Evolutionary conservation across 92 coral and sea anemone genomes (phyloP).

Genomic region (Parazoanthus darwini): DNA sequence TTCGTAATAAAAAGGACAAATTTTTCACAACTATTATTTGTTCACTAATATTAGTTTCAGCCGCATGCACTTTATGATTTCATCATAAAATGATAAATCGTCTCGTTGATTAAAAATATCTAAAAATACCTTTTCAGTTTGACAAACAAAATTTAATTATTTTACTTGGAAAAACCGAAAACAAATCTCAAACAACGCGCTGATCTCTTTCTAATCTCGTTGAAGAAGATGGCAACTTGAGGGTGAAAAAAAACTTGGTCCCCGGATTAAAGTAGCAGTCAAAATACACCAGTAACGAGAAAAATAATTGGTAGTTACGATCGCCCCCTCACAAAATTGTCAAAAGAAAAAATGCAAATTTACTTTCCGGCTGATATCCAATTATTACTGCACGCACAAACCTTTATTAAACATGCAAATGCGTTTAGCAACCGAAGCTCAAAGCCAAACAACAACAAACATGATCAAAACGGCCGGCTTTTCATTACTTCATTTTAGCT

Average conservation of each 20-base stretch:
- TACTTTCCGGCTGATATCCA: background rate
- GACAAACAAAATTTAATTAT: conserved; percentile 21
- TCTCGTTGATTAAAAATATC: conserved; percentile 1
- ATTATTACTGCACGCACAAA: background rate
- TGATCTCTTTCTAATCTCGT: background rate
- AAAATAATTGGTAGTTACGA: background rate
- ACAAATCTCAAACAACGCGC: background rate
- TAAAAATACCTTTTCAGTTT: conserved; percentile 8
- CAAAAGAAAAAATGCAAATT: background rate
- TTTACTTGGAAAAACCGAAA: background rate
- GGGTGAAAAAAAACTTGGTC: background rate
- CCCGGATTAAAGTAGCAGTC: background rate
- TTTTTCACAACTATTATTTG: background rate
- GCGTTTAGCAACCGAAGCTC: background rate
- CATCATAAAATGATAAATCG: background rate
- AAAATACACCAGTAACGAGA: background rate
- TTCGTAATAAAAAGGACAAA: background rate
- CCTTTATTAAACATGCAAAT: conserved; percentile 28
- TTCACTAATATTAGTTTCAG: background rate
- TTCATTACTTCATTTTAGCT: background rate
- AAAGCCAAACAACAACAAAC: background rate
- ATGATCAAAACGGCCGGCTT: background rate
- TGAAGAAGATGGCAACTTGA: background rate
- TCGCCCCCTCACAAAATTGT: background rate
- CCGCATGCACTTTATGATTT: background rate